phyloP scores from a whole-genome alignment of 2,888 invertebrate genomes.

The Phaonia tiefii region DNA sequence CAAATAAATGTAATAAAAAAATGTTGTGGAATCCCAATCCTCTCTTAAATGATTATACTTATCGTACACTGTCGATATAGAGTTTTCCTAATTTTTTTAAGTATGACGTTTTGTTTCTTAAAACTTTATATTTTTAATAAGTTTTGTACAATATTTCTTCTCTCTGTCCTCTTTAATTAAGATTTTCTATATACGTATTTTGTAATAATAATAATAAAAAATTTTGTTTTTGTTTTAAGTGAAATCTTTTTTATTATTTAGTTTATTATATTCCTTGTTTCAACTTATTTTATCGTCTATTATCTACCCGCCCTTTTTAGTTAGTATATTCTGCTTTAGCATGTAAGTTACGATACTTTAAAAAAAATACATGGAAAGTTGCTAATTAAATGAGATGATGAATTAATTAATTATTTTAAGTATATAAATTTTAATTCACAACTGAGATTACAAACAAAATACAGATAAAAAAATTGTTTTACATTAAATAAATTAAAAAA shows the following conservation, averaged over 20 bases:
- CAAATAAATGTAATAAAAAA: constrained; percentile 67
- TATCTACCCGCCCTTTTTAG: neutral
- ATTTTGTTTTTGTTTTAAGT: constrained; percentile 69
- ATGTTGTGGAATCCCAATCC: constrained; percentile 20
- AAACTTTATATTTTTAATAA: constrained; percentile 43
- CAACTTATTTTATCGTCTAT: constrained; percentile 14
- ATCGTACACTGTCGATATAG: constrained; percentile 64
- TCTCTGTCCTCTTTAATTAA: constrained; percentile 42
- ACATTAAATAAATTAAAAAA: constrained; percentile 68
- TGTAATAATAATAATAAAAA: constrained; percentile 47
- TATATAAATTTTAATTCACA: constrained; percentile 46
- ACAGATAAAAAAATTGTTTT: constrained; percentile 69
- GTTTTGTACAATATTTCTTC: constrained; percentile 65
- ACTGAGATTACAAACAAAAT: constrained; percentile 61
- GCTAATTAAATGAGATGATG: constrained; percentile 20
- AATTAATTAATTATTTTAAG: constrained; percentile 45
- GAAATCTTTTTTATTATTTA: constrained; percentile 36
- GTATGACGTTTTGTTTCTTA: constrained; percentile 20
- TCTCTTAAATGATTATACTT: constrained; percentile 57
- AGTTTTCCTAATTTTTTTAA: constrained; percentile 52
- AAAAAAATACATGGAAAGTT: constrained; percentile 32
- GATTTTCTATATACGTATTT: constrained; percentile 34
- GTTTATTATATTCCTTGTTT: constrained; percentile 41
- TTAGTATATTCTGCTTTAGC: constrained; percentile 36
- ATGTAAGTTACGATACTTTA: constrained; percentile 46